A percentile compares a stretch with the other conserved stretches of the same genome.
These are phyloP conservation scores for Erpetoichthys calabaricus DNA, from an alignment of 2,797 vertebrate genomes.

Conservation along the genomic window DNA sequence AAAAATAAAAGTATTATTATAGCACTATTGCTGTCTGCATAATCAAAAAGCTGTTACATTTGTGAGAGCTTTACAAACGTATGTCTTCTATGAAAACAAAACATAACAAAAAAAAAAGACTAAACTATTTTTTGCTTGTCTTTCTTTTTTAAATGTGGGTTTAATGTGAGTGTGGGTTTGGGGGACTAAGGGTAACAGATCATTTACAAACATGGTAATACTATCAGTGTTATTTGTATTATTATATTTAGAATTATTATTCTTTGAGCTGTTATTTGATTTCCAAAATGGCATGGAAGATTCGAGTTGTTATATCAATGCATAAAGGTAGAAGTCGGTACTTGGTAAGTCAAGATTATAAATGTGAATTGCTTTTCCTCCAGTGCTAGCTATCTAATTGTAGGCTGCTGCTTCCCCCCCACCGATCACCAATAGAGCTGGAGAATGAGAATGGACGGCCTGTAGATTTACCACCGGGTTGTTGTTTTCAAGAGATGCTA, in stretches of 20 bases:
- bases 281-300: too few relatives aligned
- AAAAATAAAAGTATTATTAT: conserved; percentile 8
- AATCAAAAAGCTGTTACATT: conserved; percentile 10
- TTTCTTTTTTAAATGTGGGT: not conserved
- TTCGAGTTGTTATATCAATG: too few relatives aligned
- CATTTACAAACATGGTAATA: too few relatives aligned
- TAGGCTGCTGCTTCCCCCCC: not conserved
- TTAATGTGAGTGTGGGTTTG: not conserved
- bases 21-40: not conserved
- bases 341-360: too few relatives aligned
- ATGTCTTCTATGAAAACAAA: conserved; percentile 5
- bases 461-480: not conserved
- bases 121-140: too few relatives aligned
- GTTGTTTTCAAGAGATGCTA: conserved; percentile 7
- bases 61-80: conserved; percentile 14
- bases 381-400: too few relatives aligned
- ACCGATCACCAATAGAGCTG: not conserved
- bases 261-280: too few relatives aligned
- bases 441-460: not conserved
- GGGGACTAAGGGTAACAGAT: too few relatives aligned
- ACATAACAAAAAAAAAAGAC: not conserved
- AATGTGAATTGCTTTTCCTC: too few relatives aligned
- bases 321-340: too few relatives aligned
- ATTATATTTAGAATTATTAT: too few relatives aligned
- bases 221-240: too few relatives aligned